phyloP scores from a whole-genome alignment of 2,113 vertebrate genomes.

The Crotalus viridis region DNA sequence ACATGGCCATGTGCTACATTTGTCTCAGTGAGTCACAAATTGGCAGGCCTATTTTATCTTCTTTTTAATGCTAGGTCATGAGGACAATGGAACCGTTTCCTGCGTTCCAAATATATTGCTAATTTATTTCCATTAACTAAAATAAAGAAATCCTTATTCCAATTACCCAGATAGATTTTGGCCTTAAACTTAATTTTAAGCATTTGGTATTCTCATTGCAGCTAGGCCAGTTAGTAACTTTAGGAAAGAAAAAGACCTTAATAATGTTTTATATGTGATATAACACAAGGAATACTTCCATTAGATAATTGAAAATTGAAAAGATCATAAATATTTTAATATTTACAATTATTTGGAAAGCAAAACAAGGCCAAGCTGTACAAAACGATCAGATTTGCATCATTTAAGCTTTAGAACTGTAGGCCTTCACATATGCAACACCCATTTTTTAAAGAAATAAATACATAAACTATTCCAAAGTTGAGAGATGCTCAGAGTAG shows the following conservation, averaged over 20 bases:
- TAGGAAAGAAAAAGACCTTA: constrained; percentile 10
- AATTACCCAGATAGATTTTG: neutral
- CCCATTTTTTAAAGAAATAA: constrained; percentile 26
- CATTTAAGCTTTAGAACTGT: constrained; percentile 49
- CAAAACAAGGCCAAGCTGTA: constrained; percentile 23
- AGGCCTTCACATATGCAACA: constrained; percentile 32
- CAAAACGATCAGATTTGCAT: constrained; percentile 51
- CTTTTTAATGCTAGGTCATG: neutral
- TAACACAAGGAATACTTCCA: neutral
- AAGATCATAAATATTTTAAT: constrained; percentile 42
- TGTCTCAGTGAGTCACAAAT: neutral
- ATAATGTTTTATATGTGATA: constrained; percentile 34
- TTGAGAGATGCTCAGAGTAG: neutral
- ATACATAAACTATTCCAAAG: neutral
- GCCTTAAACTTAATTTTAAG: neutral
- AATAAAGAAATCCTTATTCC: neutral
- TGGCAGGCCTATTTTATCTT: neutral
- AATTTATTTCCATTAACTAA: neutral
- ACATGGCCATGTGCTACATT: neutral
- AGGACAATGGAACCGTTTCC: neutral
- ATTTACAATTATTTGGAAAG: constrained; percentile 7
- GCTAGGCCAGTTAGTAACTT: constrained; percentile 5
- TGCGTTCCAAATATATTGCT: neutral
- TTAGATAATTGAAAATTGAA: constrained; percentile 16
- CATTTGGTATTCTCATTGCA: neutral